phyloP scores from a whole-genome alignment of 2,888 invertebrate genomes.

The Uropetala carovei region DNA sequence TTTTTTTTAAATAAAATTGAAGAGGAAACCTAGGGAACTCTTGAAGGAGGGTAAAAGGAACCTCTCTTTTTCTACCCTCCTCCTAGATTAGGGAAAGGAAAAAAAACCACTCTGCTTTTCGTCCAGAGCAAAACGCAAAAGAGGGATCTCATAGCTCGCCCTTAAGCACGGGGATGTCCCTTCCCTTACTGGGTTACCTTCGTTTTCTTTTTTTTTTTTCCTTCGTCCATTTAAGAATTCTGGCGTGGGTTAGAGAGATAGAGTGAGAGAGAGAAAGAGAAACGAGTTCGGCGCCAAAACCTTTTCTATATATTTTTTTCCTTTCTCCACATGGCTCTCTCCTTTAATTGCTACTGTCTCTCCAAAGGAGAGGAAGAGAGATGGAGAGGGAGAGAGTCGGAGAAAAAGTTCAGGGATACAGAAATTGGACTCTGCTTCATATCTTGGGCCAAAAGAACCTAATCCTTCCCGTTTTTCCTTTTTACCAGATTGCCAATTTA shows the following conservation, averaged over 20 bases:
- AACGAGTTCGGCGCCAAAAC: not conserved
- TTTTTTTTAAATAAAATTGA: not conserved
- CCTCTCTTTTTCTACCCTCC: not conserved
- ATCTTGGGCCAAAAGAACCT: slow-evolving; percentile 34
- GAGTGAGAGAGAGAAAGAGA: not conserved
- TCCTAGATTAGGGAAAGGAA: not conserved
- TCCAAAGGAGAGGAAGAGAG: not conserved
- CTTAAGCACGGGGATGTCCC: not conserved
- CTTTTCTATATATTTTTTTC: not conserved
- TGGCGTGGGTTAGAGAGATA: not conserved
- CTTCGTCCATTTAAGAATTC: not conserved
- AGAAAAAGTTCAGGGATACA: slow-evolving; percentile 43
- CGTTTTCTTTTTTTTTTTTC: not conserved
- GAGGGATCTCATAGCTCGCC: not conserved
- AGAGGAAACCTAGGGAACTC: too few relatives aligned
- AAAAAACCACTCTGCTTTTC: slow-evolving; percentile 1
- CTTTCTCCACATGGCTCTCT: not conserved
- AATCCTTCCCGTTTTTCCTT: slow-evolving; percentile 54
- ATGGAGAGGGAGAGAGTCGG: not conserved
- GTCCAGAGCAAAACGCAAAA: not conserved
- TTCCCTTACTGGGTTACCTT: not conserved
- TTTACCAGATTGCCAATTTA: slow-evolving; percentile 36
- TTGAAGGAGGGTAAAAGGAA: not conserved
- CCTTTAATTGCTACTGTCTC: slow-evolving; percentile 18
- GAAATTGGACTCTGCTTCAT: slow-evolving; percentile 57